Conservation (phyloP, 2,888 invertebrate genomes). For the Gastracanthus pulcherrimus region DNA sequence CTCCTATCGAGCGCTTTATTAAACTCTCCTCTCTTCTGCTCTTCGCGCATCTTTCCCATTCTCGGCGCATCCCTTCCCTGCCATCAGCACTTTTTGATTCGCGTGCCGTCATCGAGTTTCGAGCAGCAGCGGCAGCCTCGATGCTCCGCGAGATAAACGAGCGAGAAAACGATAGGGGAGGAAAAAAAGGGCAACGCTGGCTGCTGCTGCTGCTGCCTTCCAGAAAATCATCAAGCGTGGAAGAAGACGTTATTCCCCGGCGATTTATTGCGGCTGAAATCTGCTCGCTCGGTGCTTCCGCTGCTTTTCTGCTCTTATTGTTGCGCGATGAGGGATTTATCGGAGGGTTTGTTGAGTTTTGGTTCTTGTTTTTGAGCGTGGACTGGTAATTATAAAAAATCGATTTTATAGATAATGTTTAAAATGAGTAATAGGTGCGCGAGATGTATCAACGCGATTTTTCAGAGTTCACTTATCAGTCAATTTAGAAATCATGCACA, state of each 20-base stretch:
- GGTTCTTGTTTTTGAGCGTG: too few species aligned
- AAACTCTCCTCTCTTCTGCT: slow-evolving; percentile 36
- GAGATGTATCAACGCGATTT: too few species aligned
- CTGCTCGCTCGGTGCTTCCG: neutral
- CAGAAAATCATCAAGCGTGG: slow-evolving; percentile 38
- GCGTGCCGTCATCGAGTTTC: slow-evolving; percentile 48
- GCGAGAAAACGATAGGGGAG: neutral
- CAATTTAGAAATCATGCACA: too few species aligned
- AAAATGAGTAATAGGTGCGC: too few species aligned
- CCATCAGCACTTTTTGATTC: slow-evolving; percentile 41
- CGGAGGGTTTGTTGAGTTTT: too few species aligned
- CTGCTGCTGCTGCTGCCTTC: too few species aligned
- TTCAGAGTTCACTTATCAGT: too few species aligned
- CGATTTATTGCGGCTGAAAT: slow-evolving; percentile 38
- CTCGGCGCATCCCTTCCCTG: neutral
- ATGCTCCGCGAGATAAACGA: slow-evolving; percentile 30
- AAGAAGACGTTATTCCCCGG: slow-evolving; percentile 28
- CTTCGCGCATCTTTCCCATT: too few species aligned
- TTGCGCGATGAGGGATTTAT: too few species aligned
- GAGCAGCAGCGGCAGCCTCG: slow-evolving; percentile 34
- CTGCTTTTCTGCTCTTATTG: too few species aligned
- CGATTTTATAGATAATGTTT: too few species aligned
- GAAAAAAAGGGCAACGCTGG: neutral
- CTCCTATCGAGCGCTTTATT: slow-evolving; percentile 27
- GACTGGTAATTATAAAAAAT: too few species aligned